Evolutionary conservation across 2,797 vertebrate genomes (phyloP).

Genomic region (Chrysocyon brachyurus): DNA sequence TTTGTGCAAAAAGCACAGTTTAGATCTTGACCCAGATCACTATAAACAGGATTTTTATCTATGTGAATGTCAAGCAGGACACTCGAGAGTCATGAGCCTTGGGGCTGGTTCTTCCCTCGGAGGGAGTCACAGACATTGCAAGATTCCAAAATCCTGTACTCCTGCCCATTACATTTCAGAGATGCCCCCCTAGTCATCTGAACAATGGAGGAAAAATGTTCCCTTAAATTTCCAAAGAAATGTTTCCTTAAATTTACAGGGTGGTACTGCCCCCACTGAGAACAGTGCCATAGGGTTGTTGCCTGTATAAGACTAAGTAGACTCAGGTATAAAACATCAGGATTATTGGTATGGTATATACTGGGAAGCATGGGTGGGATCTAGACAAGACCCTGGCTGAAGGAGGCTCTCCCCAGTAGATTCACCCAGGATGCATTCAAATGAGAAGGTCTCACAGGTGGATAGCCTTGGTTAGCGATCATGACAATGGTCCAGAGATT

Average conservation of each 20-base stretch:
- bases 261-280: no score
- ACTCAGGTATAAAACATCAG: neutral
- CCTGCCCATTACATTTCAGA: neutral
- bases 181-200: neutral
- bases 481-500: neutral
- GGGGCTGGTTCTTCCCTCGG: neutral
- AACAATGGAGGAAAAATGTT: neutral
- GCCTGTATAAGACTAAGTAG: neutral
- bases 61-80: neutral
- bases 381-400: neutral
- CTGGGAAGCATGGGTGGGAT: neutral
- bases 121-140: neutral
- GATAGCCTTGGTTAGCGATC: neutral
- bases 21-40: neutral
- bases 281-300: neutral
- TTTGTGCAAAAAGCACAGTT: neutral
- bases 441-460: neutral
- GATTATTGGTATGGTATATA: accelerated
- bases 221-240: neutral
- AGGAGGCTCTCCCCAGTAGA: neutral
- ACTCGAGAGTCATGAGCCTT: neutral
- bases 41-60: neutral
- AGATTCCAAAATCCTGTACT: neutral
- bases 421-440: no score
- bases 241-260: neutral